Percentiles rank a stretch among this genome's conserved stretches.
Conservation (phyloP, 2,113 vertebrate genomes). For the Porphyrio hochstetteri region DNA sequence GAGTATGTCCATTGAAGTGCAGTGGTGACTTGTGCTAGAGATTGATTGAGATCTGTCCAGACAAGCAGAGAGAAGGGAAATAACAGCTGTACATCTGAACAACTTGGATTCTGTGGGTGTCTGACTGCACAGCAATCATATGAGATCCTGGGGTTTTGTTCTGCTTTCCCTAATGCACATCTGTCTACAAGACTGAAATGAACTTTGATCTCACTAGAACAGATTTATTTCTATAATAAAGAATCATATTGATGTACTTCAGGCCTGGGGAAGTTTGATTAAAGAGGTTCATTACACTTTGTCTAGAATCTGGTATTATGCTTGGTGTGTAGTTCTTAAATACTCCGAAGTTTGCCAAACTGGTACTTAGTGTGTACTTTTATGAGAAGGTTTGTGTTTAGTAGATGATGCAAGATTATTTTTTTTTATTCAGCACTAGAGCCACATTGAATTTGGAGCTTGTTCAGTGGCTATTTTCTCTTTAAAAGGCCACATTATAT, state of each 20-base stretch:
- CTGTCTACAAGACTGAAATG: background rate
- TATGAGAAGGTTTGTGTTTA: background rate
- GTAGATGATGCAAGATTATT: background rate
- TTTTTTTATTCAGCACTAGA: background rate
- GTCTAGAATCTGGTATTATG: background rate
- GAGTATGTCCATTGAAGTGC: background rate
- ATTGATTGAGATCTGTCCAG: background rate
- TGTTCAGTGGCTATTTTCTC: background rate
- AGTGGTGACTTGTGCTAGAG: background rate
- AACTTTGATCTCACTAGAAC: background rate
- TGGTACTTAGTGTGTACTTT: background rate
- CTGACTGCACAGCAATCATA: accelerated
- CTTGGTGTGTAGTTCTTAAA: background rate
- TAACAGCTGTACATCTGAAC: background rate
- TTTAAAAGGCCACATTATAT: background rate
- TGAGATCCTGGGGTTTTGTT: background rate
- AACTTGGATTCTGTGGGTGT: accelerated
- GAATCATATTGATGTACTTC: background rate
- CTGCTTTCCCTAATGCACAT: background rate
- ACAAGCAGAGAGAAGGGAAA: background rate
- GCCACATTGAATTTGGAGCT: background rate
- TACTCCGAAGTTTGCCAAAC: background rate
- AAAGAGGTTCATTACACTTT: background rate
- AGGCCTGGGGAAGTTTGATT: background rate
- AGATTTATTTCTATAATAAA: background rate